These are phyloP conservation scores for Geopemphigus sp. DNA, from an alignment of 1,140 invertebrate species.

Conservation along the genomic window DNA sequence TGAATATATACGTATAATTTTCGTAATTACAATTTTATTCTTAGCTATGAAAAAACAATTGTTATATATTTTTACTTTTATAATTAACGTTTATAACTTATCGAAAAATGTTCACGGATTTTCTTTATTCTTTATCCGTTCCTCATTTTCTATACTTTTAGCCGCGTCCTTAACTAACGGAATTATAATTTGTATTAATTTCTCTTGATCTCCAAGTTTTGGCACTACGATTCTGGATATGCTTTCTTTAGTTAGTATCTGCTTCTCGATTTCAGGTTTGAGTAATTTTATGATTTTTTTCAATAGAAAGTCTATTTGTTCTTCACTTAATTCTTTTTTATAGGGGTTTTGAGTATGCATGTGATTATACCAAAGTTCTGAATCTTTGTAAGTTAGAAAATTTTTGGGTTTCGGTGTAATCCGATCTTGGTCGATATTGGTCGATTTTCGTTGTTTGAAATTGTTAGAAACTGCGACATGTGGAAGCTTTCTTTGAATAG, in stretches of 20 bases:
- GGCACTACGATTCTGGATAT: neutral
- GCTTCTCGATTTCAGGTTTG: slow-evolving; percentile 24
- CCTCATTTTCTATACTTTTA: slow-evolving; percentile 2
- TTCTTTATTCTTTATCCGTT: neutral
- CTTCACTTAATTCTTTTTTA: slow-evolving; percentile 3
- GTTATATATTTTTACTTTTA: neutral
- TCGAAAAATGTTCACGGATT: neutral
- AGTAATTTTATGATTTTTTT: slow-evolving; percentile 31
- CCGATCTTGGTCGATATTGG: neutral
- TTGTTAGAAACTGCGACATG: neutral
- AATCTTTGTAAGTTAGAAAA: neutral
- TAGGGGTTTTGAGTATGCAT: neutral
- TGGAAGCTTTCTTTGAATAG: neutral
- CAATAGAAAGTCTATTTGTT: slow-evolving; percentile 17
- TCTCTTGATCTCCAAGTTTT: slow-evolving; percentile 15
- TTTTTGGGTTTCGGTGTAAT: neutral
- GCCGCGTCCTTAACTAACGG: neutral
- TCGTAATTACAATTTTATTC: neutral
- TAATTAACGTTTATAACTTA: slow-evolving; percentile 5
- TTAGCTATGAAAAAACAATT: neutral
- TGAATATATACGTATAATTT: neutral
- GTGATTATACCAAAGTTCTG: slow-evolving; percentile 19
- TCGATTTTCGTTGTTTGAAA: neutral
- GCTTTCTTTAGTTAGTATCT: neutral
- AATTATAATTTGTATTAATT: slow-evolving; percentile 27